Conservation (phyloP, 2,113 vertebrate species). For the Cololabis saira region DNA sequence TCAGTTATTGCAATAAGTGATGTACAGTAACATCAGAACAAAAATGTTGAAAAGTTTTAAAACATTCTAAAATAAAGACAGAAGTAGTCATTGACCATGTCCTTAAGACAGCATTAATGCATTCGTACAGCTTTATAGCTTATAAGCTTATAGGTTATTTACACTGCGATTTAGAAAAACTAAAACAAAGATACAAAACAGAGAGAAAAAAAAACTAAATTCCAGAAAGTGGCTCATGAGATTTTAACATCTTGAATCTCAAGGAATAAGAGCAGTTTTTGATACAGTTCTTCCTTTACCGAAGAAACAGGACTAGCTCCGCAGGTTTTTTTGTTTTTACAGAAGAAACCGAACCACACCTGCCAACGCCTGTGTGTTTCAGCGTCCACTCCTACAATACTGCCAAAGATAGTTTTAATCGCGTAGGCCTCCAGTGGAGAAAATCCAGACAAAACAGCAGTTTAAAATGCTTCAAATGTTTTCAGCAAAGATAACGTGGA, state of each 20-base stretch:
- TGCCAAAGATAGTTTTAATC: slow-evolving; percentile 33
- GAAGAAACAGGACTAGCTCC: slow-evolving; percentile 18
- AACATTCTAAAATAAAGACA: slow-evolving; percentile 52
- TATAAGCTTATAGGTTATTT: slow-evolving; percentile 7
- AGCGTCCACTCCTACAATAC: slow-evolving; percentile 51
- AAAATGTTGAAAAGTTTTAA: slow-evolving; percentile 23
- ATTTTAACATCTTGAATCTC: slow-evolving; percentile 24
- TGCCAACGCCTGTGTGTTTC: slow-evolving; percentile 11
- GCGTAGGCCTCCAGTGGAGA: slow-evolving; percentile 17
- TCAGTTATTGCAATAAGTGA: slow-evolving; percentile 48
- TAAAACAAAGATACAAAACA: slow-evolving; percentile 8
- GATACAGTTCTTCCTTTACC: slow-evolving; percentile 7
- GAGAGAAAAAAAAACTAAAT: slow-evolving; percentile 11
- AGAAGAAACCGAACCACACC: slow-evolving; percentile 15
- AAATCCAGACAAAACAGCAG: slow-evolving; percentile 31
- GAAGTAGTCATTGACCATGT: slow-evolving; percentile 35
- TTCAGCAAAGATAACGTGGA: slow-evolving; percentile 23
- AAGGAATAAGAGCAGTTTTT: slow-evolving; percentile 18
- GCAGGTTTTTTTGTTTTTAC: slow-evolving; percentile 6
- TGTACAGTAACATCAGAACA: slow-evolving; percentile 34
- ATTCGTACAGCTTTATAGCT: slow-evolving; percentile 25
- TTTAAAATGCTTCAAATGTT: slow-evolving; percentile 40
- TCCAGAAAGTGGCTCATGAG: slow-evolving; percentile 46
- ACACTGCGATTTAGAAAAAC: slow-evolving; percentile 9
- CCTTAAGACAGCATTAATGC: slow-evolving; percentile 52